A percentile compares a stretch with the other conserved stretches of the same genome.
phyloP scores from a whole-genome alignment of 2,888 invertebrate genomes.

The Hydrotaea cyrtoneurina region DNA sequence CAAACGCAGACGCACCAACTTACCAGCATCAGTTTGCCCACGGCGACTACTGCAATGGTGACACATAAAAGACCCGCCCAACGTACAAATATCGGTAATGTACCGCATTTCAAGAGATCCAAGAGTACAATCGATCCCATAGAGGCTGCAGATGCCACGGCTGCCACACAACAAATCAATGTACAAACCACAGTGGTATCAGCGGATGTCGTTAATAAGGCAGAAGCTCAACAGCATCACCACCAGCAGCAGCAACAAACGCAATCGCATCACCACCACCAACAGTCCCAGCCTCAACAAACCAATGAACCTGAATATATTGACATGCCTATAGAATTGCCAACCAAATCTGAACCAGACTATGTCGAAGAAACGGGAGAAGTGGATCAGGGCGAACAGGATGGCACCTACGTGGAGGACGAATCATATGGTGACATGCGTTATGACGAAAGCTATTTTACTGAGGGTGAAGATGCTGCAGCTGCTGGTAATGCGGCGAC shows the following conservation, averaged over 20 bases:
- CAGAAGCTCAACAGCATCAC: conserved; percentile 53
- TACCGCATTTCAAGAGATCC: conserved; percentile 76
- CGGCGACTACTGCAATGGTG: conserved; percentile 76
- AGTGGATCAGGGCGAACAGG: conserved; percentile 84
- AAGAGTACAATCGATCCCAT: conserved; percentile 82
- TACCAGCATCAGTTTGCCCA: conserved; percentile 62
- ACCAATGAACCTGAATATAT: conserved; percentile 80
- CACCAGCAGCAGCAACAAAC: conserved; percentile 51
- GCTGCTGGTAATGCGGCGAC: conserved; percentile 58
- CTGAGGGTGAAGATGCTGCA: conserved; percentile 80
- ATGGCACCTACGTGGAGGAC: conserved; percentile 85
- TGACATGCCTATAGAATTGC: conserved; percentile 82
- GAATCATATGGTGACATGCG: conserved; percentile 86
- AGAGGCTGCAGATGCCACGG: conserved; percentile 82
- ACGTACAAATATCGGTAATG: conserved; percentile 74
- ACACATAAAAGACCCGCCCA: conserved; percentile 79
- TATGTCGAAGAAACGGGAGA: conserved; percentile 85
- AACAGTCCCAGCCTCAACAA: conserved; percentile 70
- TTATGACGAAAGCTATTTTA: conserved; percentile 81
- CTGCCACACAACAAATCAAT: conserved; percentile 78
- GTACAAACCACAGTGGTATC: conserved; percentile 82
- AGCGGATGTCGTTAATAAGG: conserved; percentile 59
- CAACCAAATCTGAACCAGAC: conserved; percentile 86
- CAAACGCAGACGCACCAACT: conserved; percentile 65
- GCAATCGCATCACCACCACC: conserved; percentile 62